These are phyloP conservation scores for Acrocera orbiculus DNA, from an alignment of 2,888 invertebrate genomes.

Conservation along the genomic window DNA sequence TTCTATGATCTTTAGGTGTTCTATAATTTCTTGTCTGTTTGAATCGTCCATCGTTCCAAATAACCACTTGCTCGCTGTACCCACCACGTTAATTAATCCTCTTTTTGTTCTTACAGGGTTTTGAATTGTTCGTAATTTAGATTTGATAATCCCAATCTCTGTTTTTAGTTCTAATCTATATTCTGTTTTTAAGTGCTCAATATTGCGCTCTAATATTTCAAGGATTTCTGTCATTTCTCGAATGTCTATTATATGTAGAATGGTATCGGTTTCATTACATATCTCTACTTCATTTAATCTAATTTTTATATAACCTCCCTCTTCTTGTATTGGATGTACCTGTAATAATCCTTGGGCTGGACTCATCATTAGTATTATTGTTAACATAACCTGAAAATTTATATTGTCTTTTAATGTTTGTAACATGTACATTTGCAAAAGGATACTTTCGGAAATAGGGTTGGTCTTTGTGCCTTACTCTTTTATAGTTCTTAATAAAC, in stretches of 20 bases:
- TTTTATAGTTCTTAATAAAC: neutral
- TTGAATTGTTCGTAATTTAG: conserved; percentile 2
- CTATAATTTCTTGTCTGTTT: conserved; percentile 4
- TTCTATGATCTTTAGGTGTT: neutral
- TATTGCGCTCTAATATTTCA: conserved; percentile 1
- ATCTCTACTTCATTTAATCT: neutral
- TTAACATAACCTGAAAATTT: neutral
- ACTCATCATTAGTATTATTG: neutral
- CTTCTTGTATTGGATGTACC: neutral
- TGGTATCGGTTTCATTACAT: neutral
- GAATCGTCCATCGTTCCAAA: conserved; percentile 4
- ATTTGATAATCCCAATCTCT: conserved; percentile 3
- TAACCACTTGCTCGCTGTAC: conserved; percentile 1
- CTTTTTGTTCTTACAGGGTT: conserved; percentile 1
- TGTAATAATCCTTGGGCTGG: neutral
- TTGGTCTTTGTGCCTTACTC: neutral
- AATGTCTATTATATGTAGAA: neutral
- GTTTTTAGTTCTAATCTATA: neutral
- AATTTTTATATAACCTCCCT: neutral
- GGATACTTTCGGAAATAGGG: neutral
- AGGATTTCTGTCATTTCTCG: neutral
- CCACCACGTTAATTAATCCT: conserved; percentile 4
- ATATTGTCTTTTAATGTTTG: neutral
- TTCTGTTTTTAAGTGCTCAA: conserved; percentile 3
- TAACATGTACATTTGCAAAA: neutral